These are phyloP conservation scores for Channa maculata DNA, from an alignment of 2,113 vertebrate genomes.

Conservation along the genomic window DNA sequence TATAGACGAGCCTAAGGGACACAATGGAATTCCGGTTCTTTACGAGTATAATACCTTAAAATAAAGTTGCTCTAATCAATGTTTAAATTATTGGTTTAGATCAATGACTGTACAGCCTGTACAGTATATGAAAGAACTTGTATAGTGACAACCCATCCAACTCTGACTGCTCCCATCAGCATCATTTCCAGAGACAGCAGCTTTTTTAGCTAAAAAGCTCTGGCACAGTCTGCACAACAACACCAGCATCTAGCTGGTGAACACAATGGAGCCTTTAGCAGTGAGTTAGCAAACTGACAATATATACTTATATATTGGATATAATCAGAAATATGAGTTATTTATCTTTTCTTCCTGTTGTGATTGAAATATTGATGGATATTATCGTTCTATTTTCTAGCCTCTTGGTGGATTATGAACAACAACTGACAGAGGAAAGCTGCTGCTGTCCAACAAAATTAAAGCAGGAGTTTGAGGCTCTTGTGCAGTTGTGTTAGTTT, in stretches of 20 bases:
- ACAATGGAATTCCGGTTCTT: too few relatives aligned
- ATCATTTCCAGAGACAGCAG: too few relatives aligned
- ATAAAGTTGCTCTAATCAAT: too few relatives aligned
- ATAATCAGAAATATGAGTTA: too few relatives aligned
- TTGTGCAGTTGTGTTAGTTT: slow-evolving; percentile 17
- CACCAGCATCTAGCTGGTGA: background rate
- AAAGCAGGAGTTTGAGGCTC: slow-evolving; percentile 32
- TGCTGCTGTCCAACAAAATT: slow-evolving; percentile 25
- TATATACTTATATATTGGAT: background rate
- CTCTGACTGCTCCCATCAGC: background rate
- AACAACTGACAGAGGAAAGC: slow-evolving; percentile 72
- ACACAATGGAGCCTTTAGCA: background rate
- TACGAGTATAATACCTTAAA: too few relatives aligned
- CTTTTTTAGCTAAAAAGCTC: background rate
- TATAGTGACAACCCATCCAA: too few relatives aligned
- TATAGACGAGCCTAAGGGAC: too few relatives aligned
- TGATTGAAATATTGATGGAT: background rate
- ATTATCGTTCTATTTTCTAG: slow-evolving; percentile 57
- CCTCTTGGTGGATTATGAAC: slow-evolving; percentile 83
- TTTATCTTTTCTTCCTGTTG: background rate
- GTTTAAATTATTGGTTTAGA: too few relatives aligned
- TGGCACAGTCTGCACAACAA: background rate
- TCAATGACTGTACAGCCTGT: too few relatives aligned
- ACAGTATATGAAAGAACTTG: too few relatives aligned
- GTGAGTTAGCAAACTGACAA: too few relatives aligned